Base-by-base conservation (phyloP, 2,888 invertebrate species). In the Lasioglossum zephyrum region DNA sequence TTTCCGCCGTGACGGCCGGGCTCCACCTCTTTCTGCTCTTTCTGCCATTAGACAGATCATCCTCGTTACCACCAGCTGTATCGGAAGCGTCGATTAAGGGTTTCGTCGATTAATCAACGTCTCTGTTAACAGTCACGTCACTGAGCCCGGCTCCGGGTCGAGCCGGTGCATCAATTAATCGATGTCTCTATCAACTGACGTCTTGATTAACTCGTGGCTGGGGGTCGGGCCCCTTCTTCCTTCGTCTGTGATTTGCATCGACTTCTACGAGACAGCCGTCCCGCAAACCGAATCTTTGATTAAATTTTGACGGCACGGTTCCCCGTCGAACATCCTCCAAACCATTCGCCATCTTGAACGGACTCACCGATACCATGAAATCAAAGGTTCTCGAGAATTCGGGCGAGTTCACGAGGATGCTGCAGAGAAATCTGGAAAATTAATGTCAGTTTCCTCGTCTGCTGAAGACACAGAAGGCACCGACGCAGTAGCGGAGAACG, bases 131-230 rank as follows among this genome's bases (percentile, higher is more conserved):
- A 77, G 81, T 80, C 84, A 49, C 81, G 84, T 84, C 77, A 47
- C 77, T 77, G 81, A 77, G 81, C 80, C 75, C 63, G 80, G 72
- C 74, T 72, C 72, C 74, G 36, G 57, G 9, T 22, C 63, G 77
- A 60, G 31, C 81, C n/a, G 69, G 79, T 75, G 84, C 85, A 85
- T 86, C 84, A 75, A 86, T 86, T 86, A 86, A 86, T 86, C 85
- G 85, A 86, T 81, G 84, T 84, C 85, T 84, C 84, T 84, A 84
- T 85, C 84, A 81, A 86, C 84, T 84, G 85, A 86, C 85, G 85
- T 86, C 84, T 86, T 84, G 84, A 86, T 86, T 86, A 84, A 86
- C 85, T 86, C 84, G 75, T 60, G 79, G 74, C 44, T 73, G 70
- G 70, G 36, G 49, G 69, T 31, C 22, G 60, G 4, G 41, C n/a